Percentiles rank a stretch among this genome's conserved stretches.
These are phyloP conservation scores for Celastrina argiolus DNA, from an alignment of 2,888 invertebrate species.

Conservation along the genomic window DNA sequence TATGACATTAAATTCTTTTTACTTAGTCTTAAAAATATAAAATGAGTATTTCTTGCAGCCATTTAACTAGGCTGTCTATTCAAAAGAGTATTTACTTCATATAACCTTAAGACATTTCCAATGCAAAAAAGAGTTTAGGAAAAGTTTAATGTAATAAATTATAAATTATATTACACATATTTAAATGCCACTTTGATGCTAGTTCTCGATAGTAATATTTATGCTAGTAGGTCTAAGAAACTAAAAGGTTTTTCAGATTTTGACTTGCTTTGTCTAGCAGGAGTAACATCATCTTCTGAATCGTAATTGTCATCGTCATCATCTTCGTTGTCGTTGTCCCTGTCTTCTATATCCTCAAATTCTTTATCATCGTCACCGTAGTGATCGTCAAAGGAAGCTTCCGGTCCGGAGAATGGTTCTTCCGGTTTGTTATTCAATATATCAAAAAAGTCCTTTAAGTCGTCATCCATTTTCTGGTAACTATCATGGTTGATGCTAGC, in stretches of 20 bases:
- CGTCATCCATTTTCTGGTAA: conserved; percentile 51
- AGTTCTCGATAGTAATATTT: conserved; percentile 43
- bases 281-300: conserved; percentile 36
- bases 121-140: not conserved
- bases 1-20: not conserved
- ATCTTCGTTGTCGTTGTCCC: conserved; percentile 41
- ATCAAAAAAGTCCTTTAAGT: conserved; percentile 57
- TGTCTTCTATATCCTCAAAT: conserved; percentile 36
- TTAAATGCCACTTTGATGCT: conserved; percentile 34
- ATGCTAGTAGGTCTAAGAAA: conserved; percentile 67
- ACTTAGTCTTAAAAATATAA: not conserved
- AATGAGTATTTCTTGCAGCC: not conserved
- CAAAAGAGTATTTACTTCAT: not conserved
- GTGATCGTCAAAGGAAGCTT: conserved; percentile 33
- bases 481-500: conserved; percentile 49
- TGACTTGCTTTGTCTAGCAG: conserved; percentile 36
- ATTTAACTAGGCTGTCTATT: not conserved
- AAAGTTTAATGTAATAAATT: conserved; percentile 24
- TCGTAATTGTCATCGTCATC: conserved; percentile 35
- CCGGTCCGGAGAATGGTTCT: conserved; percentile 40
- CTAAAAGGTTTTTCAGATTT: conserved; percentile 51
- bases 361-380: conserved; percentile 33
- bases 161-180: conserved; percentile 28
- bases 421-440: conserved; percentile 45
- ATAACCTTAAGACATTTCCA: not conserved